Evolutionary conservation across 2,797 vertebrate genomes (phyloP), one percentile per base, ranked within the genome.

Genomic region (Parauchenoglanis punctatus): DNA sequence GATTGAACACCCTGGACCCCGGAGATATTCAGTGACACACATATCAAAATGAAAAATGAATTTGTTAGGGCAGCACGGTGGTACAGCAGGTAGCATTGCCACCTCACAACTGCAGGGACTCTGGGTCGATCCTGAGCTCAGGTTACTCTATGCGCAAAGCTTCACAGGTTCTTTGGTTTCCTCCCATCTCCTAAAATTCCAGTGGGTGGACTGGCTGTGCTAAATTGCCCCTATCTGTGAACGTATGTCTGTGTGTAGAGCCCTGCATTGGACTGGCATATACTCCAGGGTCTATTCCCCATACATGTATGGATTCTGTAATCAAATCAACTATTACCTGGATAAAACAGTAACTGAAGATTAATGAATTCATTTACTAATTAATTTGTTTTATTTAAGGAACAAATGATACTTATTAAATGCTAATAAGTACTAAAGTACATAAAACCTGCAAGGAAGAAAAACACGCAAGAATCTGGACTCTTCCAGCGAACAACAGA

Each of bases 41-140:
- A 83, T 83, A 61, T 31, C 87, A 77, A 90, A 73, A 81, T 87
- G 65, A 84, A 72, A 77, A 58, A 72, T 89, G 84, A 87, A 67
- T 28, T 52, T 31, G 81, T 83, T 49, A 28, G n/a, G 44, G 61
- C 15, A 67, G 44, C 46, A 20, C 2, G 4, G n/a, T 12, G 81
- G 61, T 12, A 67, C 81, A 83, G 81, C 61, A 52, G 81, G 81
- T 49, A 28, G 81, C 44, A 83, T 67, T 52, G n/a, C 61, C n/a
- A 10, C 81, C 13, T 28, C 13, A 67, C 40, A 40, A 82, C 61
- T 67, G 25, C 18, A 52, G 17, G 25, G 46, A 52, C 44, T 5
- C n/a, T 82, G 61, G 40, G 52, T 82, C 44, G 17, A 52, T 52
- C 80, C 44, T 49, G 59, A 65, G 35, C 13, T 78, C 52, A 31